Percentiles rank a stretch among this genome's conserved stretches.
Evolutionary conservation across 2,797 vertebrate genomes (phyloP).

Genomic region (Knipowitschia caucasica): DNA sequence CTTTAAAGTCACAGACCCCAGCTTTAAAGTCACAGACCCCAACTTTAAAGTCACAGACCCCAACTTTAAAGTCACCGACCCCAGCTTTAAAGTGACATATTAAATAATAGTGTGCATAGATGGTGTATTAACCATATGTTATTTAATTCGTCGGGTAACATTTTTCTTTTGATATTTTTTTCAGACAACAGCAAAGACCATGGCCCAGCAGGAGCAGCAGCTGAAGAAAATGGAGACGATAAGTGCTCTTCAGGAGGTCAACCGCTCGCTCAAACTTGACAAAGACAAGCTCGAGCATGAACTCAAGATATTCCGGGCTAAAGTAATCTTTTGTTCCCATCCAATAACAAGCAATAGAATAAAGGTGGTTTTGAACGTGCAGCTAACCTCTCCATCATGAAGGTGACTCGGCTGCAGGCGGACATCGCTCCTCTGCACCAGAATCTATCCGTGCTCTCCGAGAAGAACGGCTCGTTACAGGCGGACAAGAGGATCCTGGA

Average conservation of each 20-base stretch:
- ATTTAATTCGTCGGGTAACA: too few species aligned
- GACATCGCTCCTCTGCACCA: slow-evolving; percentile 92
- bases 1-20: too few species aligned
- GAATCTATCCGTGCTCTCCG: slow-evolving; percentile 86
- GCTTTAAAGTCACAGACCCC: too few species aligned
- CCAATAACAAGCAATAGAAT: not conserved
- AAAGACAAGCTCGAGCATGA: slow-evolving; percentile 88
- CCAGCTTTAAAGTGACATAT: not conserved
- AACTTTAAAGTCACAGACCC: too few species aligned
- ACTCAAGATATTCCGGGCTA: slow-evolving; percentile 87
- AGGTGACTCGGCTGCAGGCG: slow-evolving; percentile 89
- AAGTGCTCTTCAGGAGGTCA: slow-evolving; percentile 86
- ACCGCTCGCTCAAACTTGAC: slow-evolving; percentile 86
- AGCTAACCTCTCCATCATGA: not conserved
- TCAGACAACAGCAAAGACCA: slow-evolving; percentile 87
- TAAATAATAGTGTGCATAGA: too few species aligned
- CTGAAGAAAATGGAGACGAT: slow-evolving; percentile 93
- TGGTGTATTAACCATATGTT: too few species aligned
- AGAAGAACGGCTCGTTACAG: slow-evolving; percentile 91
- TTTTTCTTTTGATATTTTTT: not conserved
- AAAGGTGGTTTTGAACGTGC: not conserved
- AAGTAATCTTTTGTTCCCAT: slow-evolving; percentile 71
- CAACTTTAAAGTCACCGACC: too few species aligned
- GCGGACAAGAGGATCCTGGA: slow-evolving; percentile 93
- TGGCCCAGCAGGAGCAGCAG: slow-evolving; percentile 90